Percentiles rank a stretch among this genome's conserved stretches.
Evolutionary conservation across 2,797 vertebrate species (phyloP).

Genomic region (Sebastes elongatus): DNA sequence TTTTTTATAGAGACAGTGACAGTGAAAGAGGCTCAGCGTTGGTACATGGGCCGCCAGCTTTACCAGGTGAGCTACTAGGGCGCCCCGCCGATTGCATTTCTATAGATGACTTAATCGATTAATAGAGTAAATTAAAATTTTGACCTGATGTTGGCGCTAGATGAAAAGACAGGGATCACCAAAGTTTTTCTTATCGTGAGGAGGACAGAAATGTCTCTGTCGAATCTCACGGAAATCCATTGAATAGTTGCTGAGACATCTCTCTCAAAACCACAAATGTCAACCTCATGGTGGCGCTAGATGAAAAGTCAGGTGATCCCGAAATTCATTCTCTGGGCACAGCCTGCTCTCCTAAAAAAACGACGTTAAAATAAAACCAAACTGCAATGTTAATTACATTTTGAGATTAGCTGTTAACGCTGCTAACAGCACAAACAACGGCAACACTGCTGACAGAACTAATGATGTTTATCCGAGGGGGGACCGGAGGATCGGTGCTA

Average conservation of each 20-base stretch:
- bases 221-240: neutral
- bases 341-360: neutral
- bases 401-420: too few relatives aligned
- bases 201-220: too few relatives aligned
- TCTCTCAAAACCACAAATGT: neutral
- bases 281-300: neutral
- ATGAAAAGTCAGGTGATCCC: neutral
- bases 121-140: too few relatives aligned
- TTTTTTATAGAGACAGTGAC: too few relatives aligned
- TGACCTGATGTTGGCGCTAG: neutral
- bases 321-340: neutral
- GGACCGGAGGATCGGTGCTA: too few relatives aligned
- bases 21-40: too few relatives aligned
- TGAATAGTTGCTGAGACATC: neutral
- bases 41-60: too few relatives aligned
- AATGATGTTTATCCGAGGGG: too few relatives aligned
- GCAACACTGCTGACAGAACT: too few relatives aligned
- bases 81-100: neutral
- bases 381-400: too few relatives aligned
- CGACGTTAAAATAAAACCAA: accelerated
- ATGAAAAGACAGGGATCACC: neutral
- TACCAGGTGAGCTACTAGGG: accelerated
- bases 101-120: neutral
- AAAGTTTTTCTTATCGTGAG: neutral
- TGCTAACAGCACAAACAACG: too few relatives aligned